phyloP scores from a whole-genome alignment of 1,140 invertebrate species.

The Stegodyphus dumicola region DNA sequence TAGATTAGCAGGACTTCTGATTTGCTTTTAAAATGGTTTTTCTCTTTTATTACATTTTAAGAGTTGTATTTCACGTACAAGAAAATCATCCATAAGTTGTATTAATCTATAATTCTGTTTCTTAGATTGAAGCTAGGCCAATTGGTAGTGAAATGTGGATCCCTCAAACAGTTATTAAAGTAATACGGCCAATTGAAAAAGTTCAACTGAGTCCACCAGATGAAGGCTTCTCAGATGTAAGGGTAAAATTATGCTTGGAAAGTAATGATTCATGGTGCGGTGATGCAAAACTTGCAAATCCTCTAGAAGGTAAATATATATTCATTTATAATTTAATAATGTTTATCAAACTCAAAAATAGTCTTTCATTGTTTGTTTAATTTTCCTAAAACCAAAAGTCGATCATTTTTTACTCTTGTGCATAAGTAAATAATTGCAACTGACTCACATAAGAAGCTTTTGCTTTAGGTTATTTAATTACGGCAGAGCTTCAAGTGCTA shows the following conservation, averaged over 20 bases:
- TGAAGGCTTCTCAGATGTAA: slow-evolving; percentile 70
- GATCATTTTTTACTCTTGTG: background rate
- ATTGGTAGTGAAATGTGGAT: slow-evolving; percentile 52
- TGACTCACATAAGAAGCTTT: too few species aligned
- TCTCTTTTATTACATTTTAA: background rate
- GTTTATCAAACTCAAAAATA: background rate
- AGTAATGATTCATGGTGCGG: slow-evolving; percentile 83
- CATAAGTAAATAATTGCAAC: too few species aligned
- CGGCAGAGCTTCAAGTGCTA: too few species aligned
- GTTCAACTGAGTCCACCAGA: slow-evolving; percentile 68
- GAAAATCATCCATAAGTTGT: background rate
- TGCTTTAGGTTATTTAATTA: too few species aligned
- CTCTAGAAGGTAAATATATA: slow-evolving; percentile 33
- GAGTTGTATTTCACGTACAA: background rate
- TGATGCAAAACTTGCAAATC: slow-evolving; percentile 69
- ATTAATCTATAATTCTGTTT: background rate
- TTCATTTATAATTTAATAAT: background rate
- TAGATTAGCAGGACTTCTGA: too few species aligned
- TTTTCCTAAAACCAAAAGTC: background rate
- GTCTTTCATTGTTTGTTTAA: too few species aligned
- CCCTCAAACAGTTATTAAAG: slow-evolving; percentile 59
- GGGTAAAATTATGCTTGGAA: slow-evolving; percentile 82
- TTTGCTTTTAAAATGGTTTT: too few species aligned
- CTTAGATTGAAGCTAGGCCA: slow-evolving; percentile 59
- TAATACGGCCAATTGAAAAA: slow-evolving; percentile 65